Evolutionary conservation across 2,888 invertebrate species (phyloP).

Genomic region (Exephanes ischioxanthus): DNA sequence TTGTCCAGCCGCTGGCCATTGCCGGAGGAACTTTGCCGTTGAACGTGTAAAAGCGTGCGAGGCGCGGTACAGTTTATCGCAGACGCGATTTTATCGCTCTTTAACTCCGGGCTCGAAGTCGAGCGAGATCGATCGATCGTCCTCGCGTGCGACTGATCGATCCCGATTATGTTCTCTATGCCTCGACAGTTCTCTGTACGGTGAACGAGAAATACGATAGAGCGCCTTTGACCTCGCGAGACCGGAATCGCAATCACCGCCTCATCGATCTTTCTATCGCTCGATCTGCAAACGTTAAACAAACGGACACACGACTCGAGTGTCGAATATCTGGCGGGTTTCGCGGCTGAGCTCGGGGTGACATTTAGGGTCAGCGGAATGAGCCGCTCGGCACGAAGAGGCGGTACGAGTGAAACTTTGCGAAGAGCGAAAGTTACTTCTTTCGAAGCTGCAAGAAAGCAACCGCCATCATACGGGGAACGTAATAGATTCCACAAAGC

Average conservation of each 20-base stretch:
- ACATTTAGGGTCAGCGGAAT: not conserved
- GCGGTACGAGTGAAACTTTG: slow-evolving; percentile 25
- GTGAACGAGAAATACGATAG: slow-evolving; percentile 15
- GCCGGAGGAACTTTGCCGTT: slow-evolving; percentile 15
- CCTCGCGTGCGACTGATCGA: slow-evolving; percentile 58
- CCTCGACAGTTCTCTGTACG: not conserved
- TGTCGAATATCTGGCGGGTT: not conserved
- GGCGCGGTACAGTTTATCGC: slow-evolving; percentile 65
- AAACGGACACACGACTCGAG: not conserved
- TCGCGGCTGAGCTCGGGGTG: not conserved
- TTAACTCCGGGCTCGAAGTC: slow-evolving; percentile 50
- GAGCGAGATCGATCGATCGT: slow-evolving; percentile 61
- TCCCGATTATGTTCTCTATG: slow-evolving; percentile 36
- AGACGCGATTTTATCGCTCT: slow-evolving; percentile 65
- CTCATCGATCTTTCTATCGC: not conserved
- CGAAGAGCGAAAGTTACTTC: slow-evolving; percentile 56
- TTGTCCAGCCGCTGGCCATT: not conserved
- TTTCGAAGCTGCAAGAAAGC: slow-evolving; percentile 15
- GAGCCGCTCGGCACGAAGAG: not conserved
- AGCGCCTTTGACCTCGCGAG: slow-evolving; percentile 15
- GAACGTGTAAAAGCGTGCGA: slow-evolving; percentile 51
- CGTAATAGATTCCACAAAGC: slow-evolving; percentile 58
- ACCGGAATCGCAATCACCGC: not conserved
- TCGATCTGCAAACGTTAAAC: not conserved
- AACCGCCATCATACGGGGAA: slow-evolving; percentile 42